Base-by-base conservation (phyloP, 1,140 invertebrate species). In the Nilaparvata lugens region DNA sequence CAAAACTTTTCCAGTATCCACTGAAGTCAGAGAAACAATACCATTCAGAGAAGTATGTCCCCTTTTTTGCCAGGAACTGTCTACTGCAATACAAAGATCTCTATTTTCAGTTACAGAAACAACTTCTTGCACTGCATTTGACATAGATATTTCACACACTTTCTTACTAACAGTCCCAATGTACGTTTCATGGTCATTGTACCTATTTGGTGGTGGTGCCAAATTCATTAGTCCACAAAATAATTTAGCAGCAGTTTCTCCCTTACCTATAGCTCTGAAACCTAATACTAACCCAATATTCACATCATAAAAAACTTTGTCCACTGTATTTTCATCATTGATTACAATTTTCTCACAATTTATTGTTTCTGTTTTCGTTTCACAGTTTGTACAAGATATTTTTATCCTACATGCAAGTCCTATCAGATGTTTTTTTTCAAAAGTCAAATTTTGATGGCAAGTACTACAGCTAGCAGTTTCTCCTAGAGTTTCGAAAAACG, bases 11-110 rank as follows among this genome's bases (percentile, higher is more conserved):
- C 52, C 52, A 4, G 52, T 53, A 24, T 53, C 19, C 13, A 28
- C 52, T 3, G 52, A 53, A 28, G 52, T 53, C 13, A 53, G 52
- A 23, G 52, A 53, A 53, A 53, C 52, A 53, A 53, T 53, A n/a
- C 52, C 52, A 23, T 53, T 53, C 4, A 53, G 24, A n/a, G 52
- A 53, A n/a, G n/a, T 21, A 23, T 53, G 52, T 23, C 52, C 24
- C 23, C 52, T 18, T 14, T 28, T 53, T 24, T 53, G 52, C 21
- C 52, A 53, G 21, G 52, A 53, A 14, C 52, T 18, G 52, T 53
- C 52, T 28, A 53, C 19, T n/a, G 52, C 52, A 18, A 53, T 23
- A 28, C 52, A 53, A 14, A 53, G 21, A 19, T 53, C 52, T 53
- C 14, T n/a, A 24, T 45, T 4, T 4, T 45, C 19, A 16, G n/a